Percentiles rank a stretch among this genome's conserved stretches.
phyloP scores from a whole-genome alignment of 2,888 invertebrate genomes.

The Ophioninae sp. region DNA sequence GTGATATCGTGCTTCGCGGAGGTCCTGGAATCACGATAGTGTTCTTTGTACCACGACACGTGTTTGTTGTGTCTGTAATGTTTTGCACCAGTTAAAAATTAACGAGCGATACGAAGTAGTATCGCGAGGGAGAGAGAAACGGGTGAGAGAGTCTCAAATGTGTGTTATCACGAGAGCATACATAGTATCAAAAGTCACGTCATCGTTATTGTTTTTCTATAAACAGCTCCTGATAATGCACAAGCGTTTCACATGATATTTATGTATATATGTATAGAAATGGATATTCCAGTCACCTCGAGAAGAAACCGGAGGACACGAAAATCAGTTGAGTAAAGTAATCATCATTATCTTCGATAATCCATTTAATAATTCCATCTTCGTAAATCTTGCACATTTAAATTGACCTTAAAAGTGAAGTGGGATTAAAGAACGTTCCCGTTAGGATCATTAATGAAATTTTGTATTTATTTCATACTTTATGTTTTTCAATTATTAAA shows the following conservation, averaged over 20 bases:
- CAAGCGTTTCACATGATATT: conserved; percentile 34
- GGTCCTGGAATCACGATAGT: conserved; percentile 61
- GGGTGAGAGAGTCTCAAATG: conserved; percentile 10
- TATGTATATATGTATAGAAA: conserved; percentile 20
- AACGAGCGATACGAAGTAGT: conserved; percentile 37
- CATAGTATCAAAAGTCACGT: conserved; percentile 48
- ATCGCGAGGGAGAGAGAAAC: not conserved
- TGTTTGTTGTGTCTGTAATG: conserved; percentile 56
- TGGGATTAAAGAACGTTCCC: too few relatives aligned
- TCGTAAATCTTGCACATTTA: too few relatives aligned
- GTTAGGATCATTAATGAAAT: too few relatives aligned
- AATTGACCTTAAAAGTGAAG: too few relatives aligned
- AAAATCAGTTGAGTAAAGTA: too few relatives aligned
- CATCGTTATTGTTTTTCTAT: conserved; percentile 43
- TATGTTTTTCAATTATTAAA: too few relatives aligned
- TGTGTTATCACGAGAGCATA: conserved; percentile 15
- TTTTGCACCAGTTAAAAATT: conserved; percentile 31
- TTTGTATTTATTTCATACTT: too few relatives aligned
- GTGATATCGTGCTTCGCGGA: conserved; percentile 37
- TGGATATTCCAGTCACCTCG: conserved; percentile 22
- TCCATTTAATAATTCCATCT: too few relatives aligned
- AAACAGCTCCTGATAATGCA: conserved; percentile 55
- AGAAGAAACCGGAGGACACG: too few relatives aligned
- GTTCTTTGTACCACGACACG: conserved; percentile 56
- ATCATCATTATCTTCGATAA: too few relatives aligned